Percentiles rank a stretch among this genome's conserved stretches.
Evolutionary conservation across 1,140 invertebrate species (phyloP).

Genomic region (Helicoverpa armigera): DNA sequence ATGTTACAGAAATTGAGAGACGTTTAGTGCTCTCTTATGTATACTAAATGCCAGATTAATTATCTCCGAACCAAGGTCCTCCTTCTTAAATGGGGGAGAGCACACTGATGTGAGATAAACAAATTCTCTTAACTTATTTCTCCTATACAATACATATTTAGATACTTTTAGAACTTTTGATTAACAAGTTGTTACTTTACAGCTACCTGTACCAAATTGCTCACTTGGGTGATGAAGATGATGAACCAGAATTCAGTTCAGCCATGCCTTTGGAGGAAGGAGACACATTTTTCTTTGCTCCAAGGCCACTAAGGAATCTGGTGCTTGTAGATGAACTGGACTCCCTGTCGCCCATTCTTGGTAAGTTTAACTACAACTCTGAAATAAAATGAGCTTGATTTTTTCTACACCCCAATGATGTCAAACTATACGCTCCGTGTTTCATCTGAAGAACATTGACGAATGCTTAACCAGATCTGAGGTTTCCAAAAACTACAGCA

Average conservation of each 20-base stretch:
- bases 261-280: conserved; percentile 99
- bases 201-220: conserved; percentile 99
- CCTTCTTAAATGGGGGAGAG: conserved; percentile 76
- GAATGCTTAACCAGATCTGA: conserved; percentile 51
- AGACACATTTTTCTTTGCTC: conserved; percentile 99
- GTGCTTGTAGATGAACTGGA: conserved; percentile 99
- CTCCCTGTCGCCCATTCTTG: conserved; percentile 98
- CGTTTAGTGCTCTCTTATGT: conserved; percentile 34
- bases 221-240: conserved; percentile 99
- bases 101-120: conserved; percentile 86
- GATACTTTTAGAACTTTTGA: background rate
- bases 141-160: too few relatives aligned
- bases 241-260: conserved; percentile 99
- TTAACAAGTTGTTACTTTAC: conserved; percentile 56
- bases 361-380: conserved; percentile 82
- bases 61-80: conserved; percentile 87
- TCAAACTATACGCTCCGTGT: conserved; percentile 46
- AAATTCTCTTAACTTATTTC: conserved; percentile 48
- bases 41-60: conserved; percentile 77
- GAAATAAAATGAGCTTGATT: too few relatives aligned
- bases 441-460: conserved; percentile 52
- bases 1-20: conserved; percentile 13
- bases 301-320: conserved; percentile 97
- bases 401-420: conserved; percentile 20
- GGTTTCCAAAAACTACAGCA: background rate